phyloP scores from a whole-genome alignment of 2,113 vertebrate genomes.

The Bos javanicus region DNA sequence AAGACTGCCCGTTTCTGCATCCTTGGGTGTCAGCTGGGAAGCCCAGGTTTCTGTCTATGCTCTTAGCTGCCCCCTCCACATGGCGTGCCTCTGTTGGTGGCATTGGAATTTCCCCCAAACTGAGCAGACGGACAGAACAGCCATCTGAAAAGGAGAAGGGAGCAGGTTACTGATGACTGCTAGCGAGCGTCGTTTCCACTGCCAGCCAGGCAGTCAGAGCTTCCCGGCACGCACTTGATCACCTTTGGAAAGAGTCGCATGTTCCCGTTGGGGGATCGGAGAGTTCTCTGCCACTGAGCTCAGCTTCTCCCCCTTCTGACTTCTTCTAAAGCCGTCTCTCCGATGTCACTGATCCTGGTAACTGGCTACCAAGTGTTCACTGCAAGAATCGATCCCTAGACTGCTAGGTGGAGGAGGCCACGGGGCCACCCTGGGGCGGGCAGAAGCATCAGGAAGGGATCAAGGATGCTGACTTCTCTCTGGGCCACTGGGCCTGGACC shows the following conservation, averaged over 20 bases:
- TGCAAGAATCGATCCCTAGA: not conserved
- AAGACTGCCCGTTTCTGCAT: not conserved
- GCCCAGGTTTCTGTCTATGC: not conserved
- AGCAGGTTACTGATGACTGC: not conserved
- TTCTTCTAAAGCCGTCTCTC: not conserved
- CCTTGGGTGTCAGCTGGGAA: not conserved
- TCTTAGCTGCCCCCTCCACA: not conserved
- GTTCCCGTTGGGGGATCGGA: not conserved
- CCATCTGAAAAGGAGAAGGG: not conserved
- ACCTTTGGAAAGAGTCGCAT: not conserved
- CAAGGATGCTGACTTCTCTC: not conserved
- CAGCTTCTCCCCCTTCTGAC: not conserved
- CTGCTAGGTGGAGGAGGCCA: too few relatives aligned
- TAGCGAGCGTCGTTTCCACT: not conserved
- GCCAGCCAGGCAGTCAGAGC: not conserved
- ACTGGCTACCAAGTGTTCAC: not conserved
- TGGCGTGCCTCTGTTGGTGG: not conserved
- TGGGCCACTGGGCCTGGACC: not conserved
- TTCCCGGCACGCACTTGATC: not conserved
- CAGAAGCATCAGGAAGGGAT: accelerated
- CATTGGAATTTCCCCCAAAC: not conserved
- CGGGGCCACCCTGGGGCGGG: not conserved
- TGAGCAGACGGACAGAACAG: not conserved
- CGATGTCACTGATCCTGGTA: not conserved
- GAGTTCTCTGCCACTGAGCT: not conserved